Evolutionary conservation across 1,140 invertebrate species (phyloP).

Genomic region (Drosophila ironensis): DNA sequence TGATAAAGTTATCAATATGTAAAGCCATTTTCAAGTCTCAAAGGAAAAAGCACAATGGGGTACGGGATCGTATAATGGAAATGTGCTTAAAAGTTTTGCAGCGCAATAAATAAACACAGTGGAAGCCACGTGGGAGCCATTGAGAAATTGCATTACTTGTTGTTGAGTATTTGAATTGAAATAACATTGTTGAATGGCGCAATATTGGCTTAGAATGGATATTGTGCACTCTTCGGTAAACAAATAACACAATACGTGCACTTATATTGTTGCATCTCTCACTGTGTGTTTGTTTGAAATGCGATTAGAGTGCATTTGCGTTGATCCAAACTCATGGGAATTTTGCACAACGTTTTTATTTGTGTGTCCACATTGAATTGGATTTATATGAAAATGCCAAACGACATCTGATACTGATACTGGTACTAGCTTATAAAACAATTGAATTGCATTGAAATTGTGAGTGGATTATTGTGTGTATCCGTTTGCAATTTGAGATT

Average conservation of each 20-base stretch:
- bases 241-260: slow-evolving; percentile 13
- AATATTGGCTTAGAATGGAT: slow-evolving; percentile 49
- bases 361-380: slow-evolving; percentile 10
- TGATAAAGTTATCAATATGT: slow-evolving; percentile 12
- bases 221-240: slow-evolving; percentile 37
- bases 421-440: slow-evolving; percentile 7
- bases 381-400: slow-evolving; percentile 14
- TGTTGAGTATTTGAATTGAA: slow-evolving; percentile 40
- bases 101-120: slow-evolving; percentile 20
- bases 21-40: slow-evolving; percentile 17
- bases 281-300: slow-evolving; percentile 18
- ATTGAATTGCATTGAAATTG: slow-evolving; percentile 15
- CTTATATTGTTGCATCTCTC: not conserved
- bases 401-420: not conserved
- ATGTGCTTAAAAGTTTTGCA: slow-evolving; percentile 35
- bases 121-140: slow-evolving; percentile 9
- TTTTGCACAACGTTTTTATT: not conserved
- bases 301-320: slow-evolving; percentile 17
- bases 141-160: slow-evolving; percentile 43
- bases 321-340: slow-evolving; percentile 2
- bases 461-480: not conserved
- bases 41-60: not conserved
- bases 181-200: slow-evolving; percentile 48
- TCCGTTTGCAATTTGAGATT: not conserved
- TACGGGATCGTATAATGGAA: slow-evolving; percentile 15